Evolutionary conservation across 2,888 invertebrate species (phyloP).

Genomic region (Criorhina ranunculi): DNA sequence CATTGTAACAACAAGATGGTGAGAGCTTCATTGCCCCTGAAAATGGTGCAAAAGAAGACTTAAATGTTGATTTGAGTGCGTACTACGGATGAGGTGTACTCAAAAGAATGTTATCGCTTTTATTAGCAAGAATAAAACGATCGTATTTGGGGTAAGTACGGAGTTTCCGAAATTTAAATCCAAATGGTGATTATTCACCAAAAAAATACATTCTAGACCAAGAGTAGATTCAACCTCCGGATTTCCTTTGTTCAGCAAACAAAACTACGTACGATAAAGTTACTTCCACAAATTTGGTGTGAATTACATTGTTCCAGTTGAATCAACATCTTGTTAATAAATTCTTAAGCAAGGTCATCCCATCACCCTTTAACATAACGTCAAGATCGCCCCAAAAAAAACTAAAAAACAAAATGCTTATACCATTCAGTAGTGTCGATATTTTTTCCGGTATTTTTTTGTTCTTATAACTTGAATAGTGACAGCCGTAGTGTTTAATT

Average conservation of each 20-base stretch:
- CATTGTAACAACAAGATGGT: neutral
- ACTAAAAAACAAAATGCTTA: too few relatives aligned
- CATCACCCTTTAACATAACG: too few relatives aligned
- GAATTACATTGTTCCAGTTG: too few relatives aligned
- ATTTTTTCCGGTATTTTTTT: neutral
- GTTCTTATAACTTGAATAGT: neutral
- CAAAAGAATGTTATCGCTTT: neutral
- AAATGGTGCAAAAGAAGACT: neutral
- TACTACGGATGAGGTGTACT: neutral
- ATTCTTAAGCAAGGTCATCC: too few relatives aligned
- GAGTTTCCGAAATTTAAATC: neutral
- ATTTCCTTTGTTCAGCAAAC: too few relatives aligned
- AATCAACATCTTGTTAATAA: too few relatives aligned
- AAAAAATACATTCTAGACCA: too few relatives aligned
- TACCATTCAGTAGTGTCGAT: too few relatives aligned
- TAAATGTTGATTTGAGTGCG: neutral
- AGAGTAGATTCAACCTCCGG: too few relatives aligned
- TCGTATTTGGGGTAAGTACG: neutral
- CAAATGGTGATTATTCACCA: neutral
- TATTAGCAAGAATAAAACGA: neutral
- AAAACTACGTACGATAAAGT: too few relatives aligned
- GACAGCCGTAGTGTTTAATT: neutral
- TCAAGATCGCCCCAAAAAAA: too few relatives aligned
- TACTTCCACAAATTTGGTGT: too few relatives aligned
- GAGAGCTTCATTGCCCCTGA: neutral